Percentiles rank a stretch among this genome's conserved stretches.
These are phyloP conservation scores for Drosophila atroscutellata DNA, from an alignment of 2,888 invertebrate genomes.

Conservation along the genomic window DNA sequence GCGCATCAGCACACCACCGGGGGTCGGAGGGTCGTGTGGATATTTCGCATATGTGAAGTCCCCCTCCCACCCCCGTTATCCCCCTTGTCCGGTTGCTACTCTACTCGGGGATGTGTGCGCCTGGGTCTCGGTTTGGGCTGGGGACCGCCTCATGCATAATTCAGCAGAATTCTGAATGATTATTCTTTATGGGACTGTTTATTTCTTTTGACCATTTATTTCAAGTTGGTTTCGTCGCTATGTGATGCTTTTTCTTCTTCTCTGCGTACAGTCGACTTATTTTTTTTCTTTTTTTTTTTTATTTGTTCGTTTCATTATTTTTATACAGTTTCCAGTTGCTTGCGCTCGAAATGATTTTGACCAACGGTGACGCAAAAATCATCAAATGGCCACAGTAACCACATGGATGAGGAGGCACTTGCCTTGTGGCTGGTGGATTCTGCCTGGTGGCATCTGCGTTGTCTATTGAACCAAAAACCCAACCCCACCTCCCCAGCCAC, in stretches of 20 bases:
- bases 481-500: constrained; percentile 33
- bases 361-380: constrained; percentile 80
- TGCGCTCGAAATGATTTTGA: constrained; percentile 81
- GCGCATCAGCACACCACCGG: constrained; percentile 10
- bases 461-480: constrained; percentile 75
- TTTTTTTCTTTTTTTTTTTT: constrained; percentile 17
- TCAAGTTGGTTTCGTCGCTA: constrained; percentile 74
- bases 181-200: constrained; percentile 85
- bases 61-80: constrained; percentile 39
- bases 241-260: constrained; percentile 33
- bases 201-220: constrained; percentile 85
- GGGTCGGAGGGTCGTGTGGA: constrained; percentile 27
- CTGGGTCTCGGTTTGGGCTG: constrained; percentile 24
- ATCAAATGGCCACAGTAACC: constrained; percentile 64
- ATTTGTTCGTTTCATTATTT: constrained; percentile 70
- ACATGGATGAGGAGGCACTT: constrained; percentile 22
- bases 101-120: constrained; percentile 32
- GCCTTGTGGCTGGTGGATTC: constrained; percentile 28
- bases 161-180: constrained; percentile 85
- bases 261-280: constrained; percentile 13
- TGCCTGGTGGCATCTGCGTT: constrained; percentile 52
- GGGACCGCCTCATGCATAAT: constrained; percentile 83
- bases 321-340: constrained; percentile 83
- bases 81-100: constrained; percentile 49
- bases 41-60: constrained; percentile 73